phyloP scores from a whole-genome alignment of 2,113 vertebrate genomes.

The Panthera leo region DNA sequence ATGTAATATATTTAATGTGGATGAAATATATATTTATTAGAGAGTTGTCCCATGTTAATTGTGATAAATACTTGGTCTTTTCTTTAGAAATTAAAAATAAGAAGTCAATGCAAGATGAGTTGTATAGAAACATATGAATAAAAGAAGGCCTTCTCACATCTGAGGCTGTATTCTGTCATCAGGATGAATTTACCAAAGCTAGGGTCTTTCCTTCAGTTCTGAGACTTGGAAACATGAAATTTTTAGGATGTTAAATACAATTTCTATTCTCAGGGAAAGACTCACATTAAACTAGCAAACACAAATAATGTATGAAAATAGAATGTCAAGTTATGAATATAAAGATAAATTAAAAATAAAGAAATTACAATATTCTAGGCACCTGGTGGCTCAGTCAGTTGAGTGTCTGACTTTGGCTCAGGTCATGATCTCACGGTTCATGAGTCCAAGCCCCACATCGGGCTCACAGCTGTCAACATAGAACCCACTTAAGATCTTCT shows the following conservation, averaged over 20 bases:
- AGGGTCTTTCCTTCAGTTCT: neutral
- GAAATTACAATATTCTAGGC: neutral
- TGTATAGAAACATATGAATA: neutral
- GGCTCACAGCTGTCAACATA: too few relatives aligned
- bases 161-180: neutral
- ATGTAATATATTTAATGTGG: neutral
- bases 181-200: neutral
- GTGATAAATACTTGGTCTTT: neutral
- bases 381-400: too few relatives aligned
- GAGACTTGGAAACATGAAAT: neutral
- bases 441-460: too few relatives aligned
- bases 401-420: too few relatives aligned
- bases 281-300: neutral
- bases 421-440: too few relatives aligned
- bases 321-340: neutral
- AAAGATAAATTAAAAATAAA: neutral
- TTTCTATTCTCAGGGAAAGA: neutral
- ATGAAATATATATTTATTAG: constrained; percentile 5
- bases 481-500: too few relatives aligned
- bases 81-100: neutral
- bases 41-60: neutral
- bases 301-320: neutral
- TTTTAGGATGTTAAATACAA: neutral
- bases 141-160: neutral
- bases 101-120: neutral